phyloP scores from a whole-genome alignment of 2,888 invertebrate genomes.

The Hybos culiciformis region DNA sequence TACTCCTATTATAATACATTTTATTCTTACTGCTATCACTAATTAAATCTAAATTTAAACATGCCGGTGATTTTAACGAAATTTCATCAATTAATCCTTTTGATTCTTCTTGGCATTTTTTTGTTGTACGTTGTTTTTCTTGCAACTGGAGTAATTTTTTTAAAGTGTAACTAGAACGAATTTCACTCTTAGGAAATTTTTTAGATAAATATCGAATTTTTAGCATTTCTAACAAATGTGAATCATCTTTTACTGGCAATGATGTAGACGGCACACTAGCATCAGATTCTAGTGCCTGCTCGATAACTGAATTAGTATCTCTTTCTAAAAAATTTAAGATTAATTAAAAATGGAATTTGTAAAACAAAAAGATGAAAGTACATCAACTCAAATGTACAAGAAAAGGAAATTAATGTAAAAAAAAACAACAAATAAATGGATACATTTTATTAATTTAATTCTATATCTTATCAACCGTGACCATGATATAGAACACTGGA shows the following conservation, averaged over 20 bases:
- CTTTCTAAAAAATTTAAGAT: neutral
- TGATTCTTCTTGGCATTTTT: conserved; percentile 51
- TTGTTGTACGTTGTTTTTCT: conserved; percentile 55
- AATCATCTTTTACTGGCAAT: neutral
- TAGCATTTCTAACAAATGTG: conserved; percentile 21
- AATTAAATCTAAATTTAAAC: conserved; percentile 20
- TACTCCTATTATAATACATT: conserved; percentile 20
- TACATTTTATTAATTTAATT: no score
- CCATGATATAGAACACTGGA: no score
- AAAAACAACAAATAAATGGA: no score
- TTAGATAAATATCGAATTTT: conserved; percentile 29
- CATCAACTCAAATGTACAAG: no score
- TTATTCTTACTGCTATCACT: conserved; percentile 18
- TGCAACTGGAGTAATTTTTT: conserved; percentile 56
- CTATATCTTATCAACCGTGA: no score
- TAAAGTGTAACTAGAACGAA: conserved; percentile 58
- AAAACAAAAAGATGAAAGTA: no score
- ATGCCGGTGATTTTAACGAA: conserved; percentile 35
- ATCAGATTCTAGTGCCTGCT: neutral
- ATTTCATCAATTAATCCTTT: conserved; percentile 39
- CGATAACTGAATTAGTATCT: neutral
- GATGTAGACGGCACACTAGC: neutral
- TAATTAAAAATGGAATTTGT: no score
- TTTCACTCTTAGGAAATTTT: conserved; percentile 44
- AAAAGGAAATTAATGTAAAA: no score